Evolutionary conservation across 2,797 vertebrate species (phyloP), one percentile per base, ranked within the genome.

Genomic region (Enteromius argenteus): DNA sequence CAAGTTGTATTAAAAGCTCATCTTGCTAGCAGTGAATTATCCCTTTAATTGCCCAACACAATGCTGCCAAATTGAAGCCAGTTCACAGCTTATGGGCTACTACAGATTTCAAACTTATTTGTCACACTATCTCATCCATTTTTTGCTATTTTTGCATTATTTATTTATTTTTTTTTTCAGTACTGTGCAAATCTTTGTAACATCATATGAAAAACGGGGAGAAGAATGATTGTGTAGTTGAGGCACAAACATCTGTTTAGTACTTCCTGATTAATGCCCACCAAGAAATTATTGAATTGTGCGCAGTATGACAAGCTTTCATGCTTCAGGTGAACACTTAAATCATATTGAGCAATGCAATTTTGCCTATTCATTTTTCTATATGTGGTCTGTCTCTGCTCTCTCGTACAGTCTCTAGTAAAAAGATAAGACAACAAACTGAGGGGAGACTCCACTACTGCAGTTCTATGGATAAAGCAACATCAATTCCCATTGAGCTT

Each of bases 401-500:
- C 15, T 0, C 15, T 30, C 0, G 9, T 53, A 35, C 17, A 10
- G 72, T 53, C 30, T 77, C 37, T 30, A 37, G 37, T 62, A 27
- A 64, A 64, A 62, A 2, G 58, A 27, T 10, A 53, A 27, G 9
- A 62, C 0, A 30, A 37, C 51, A 75, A 35, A 27, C 19, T 2
- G 46, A 71, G 21, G 53, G 80, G 11, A n/a, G 15, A 66, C 11
- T 27, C 19, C 32, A 9, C 30, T 39, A 14, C 17, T n/a, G 58
- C 37, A 69, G 21, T n/a, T n/a, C 39, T 69, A 69, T 44, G 2
- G 11, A 69, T 23, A 67, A 84, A 67, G 56, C 86, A 84, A 49
- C 73, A 68, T 44, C 39, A 53, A 8, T 71, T 77, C 4, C 17
- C 71, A 60, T 15, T 49, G 44, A 86, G 46, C 78, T 39, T 79